phyloP scores from a whole-genome alignment of 2,113 vertebrate species.

The Myotis davidii region DNA sequence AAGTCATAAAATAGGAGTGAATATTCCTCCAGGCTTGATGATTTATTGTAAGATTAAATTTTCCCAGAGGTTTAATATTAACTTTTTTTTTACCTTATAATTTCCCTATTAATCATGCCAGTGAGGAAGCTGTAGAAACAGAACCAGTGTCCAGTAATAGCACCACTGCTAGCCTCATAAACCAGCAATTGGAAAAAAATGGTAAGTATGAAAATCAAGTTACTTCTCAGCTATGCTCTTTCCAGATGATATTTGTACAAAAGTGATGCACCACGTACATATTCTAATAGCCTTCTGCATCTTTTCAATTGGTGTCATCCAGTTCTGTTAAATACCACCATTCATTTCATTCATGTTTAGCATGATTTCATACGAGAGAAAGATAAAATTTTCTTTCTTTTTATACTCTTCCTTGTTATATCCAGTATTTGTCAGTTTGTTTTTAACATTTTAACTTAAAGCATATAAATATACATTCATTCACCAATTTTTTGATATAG shows the following conservation, averaged over 20 bases:
- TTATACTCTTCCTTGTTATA: neutral
- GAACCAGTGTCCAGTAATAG: neutral
- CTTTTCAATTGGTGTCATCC: slow-evolving; percentile 3
- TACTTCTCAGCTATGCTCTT: slow-evolving; percentile 10
- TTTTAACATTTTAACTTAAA: slow-evolving; percentile 32
- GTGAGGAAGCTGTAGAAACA: neutral
- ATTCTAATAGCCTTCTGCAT: neutral
- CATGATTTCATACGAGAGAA: neutral
- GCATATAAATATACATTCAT: neutral
- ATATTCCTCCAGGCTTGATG: neutral
- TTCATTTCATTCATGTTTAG: neutral
- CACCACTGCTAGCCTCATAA: slow-evolving; percentile 61
- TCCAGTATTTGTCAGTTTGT: neutral
- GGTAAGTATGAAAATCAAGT: slow-evolving; percentile 74
- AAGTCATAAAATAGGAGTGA: neutral
- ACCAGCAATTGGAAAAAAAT: slow-evolving; percentile 33
- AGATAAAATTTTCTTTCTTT: slow-evolving; percentile 11
- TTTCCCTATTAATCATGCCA: neutral
- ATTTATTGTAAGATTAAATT: neutral
- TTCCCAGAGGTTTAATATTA: neutral
- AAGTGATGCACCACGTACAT: neutral
- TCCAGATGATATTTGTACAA: neutral
- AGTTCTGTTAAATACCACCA: neutral
- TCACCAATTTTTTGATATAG: neutral
- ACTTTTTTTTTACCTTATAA: slow-evolving; percentile 55